Percentiles rank a stretch among this genome's conserved stretches.
Evolutionary conservation across 2,797 vertebrate species (phyloP).

Genomic region (Myotis vivesi): DNA sequence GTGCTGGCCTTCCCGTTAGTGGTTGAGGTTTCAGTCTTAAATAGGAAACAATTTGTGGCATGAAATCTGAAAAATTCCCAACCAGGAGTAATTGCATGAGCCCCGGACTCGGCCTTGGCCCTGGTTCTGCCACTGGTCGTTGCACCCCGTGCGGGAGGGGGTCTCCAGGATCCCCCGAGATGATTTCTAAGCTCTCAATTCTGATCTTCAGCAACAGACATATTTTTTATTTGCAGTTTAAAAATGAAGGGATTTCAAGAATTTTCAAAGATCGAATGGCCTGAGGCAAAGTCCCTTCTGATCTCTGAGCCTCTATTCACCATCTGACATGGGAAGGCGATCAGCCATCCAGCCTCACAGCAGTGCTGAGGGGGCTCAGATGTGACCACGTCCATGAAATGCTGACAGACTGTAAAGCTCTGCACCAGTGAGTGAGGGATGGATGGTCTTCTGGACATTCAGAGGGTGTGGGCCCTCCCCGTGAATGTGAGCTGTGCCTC

Average conservation of each 20-base stretch:
- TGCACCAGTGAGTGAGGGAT: not conserved
- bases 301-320: not conserved
- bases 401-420: not conserved
- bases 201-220: not conserved
- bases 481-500: rapidly evolving
- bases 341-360: not conserved
- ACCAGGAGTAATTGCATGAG: not conserved
- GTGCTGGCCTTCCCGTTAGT: not conserved
- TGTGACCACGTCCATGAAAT: not conserved
- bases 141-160: no score
- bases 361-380: rapidly evolving
- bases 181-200: not conserved
- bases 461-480: not conserved
- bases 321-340: not conserved
- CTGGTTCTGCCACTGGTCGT: not conserved
- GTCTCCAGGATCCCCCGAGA: not conserved
- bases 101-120: not conserved
- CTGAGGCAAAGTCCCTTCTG: not conserved
- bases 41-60: not conserved
- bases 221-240: not conserved
- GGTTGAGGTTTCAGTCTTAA: not conserved
- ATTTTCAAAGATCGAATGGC: not conserved
- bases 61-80: not conserved
- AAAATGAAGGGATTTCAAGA: not conserved
- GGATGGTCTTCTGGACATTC: not conserved